Conservation (phyloP, 2,888 invertebrate genomes). For the Eupeodes latifasciatus region DNA sequence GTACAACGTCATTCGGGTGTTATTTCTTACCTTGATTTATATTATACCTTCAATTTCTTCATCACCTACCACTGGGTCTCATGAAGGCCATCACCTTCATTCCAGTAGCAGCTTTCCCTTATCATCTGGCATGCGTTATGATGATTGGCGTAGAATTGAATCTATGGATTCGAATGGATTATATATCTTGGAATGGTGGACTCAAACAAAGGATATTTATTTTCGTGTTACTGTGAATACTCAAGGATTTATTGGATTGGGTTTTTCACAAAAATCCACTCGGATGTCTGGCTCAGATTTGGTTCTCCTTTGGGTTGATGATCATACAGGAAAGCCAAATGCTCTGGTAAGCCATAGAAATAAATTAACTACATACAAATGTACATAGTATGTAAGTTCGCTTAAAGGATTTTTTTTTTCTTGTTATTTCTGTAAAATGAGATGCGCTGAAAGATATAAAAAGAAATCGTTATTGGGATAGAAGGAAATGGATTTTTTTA, state of each 20-base stretch:
- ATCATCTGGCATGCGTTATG: constrained; percentile 78
- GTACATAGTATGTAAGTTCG: background rate
- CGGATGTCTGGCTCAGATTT: constrained; percentile 93
- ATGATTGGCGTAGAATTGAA: constrained; percentile 83
- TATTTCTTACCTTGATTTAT: constrained; percentile 17
- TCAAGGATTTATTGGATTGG: constrained; percentile 93
- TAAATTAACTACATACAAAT: background rate
- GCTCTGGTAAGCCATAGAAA: constrained; percentile 88
- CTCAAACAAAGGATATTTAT: constrained; percentile 89
- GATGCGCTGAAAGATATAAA: no score
- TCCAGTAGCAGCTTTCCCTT: background rate
- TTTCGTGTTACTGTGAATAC: constrained; percentile 93
- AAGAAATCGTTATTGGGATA: no score
- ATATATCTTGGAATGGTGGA: constrained; percentile 88
- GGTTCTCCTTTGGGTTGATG: constrained; percentile 94
- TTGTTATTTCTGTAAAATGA: no score
- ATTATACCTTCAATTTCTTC: constrained; percentile 1
- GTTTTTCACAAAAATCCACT: constrained; percentile 91
- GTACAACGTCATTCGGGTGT: constrained; percentile 25
- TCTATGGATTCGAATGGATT: constrained; percentile 84
- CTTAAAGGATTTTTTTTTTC: background rate
- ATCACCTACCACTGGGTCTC: constrained; percentile 41
- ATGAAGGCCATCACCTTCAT: constrained; percentile 41
- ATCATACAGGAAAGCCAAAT: constrained; percentile 86
- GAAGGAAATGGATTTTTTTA: no score